Conservation (phyloP, 2,113 vertebrate species). For the Aepyceros melampus region DNA sequence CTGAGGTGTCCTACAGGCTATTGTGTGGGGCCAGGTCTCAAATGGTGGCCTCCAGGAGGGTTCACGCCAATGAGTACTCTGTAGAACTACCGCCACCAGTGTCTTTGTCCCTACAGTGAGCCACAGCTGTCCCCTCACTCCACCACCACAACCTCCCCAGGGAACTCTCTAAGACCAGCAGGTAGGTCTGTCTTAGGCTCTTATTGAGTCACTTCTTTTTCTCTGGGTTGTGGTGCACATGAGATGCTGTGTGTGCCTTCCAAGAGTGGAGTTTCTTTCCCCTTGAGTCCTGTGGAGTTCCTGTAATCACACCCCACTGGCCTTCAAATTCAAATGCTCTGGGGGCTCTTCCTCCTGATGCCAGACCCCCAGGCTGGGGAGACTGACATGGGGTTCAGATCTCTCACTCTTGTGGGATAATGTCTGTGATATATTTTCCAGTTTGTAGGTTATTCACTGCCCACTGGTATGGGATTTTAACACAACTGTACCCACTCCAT, state of each 20-base stretch:
- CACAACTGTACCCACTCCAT: not conserved
- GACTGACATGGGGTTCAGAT: not conserved
- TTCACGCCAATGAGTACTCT: not conserved
- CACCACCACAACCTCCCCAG: not conserved
- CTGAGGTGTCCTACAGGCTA: not conserved
- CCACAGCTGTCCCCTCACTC: not conserved
- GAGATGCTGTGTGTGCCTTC: not conserved
- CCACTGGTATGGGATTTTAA: not conserved
- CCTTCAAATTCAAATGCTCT: not conserved
- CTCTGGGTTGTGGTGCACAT: not conserved
- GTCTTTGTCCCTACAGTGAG: not conserved
- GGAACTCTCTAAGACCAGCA: not conserved
- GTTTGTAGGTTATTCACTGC: not conserved
- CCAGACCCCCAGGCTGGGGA: not conserved
- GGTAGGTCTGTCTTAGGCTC: not conserved
- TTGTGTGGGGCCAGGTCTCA: not conserved
- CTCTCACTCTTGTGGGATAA: not conserved
- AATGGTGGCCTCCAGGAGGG: not conserved
- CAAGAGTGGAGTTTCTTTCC: not conserved
- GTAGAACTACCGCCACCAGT: not conserved
- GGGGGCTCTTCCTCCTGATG: not conserved
- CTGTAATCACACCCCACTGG: not conserved
- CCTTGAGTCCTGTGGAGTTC: not conserved
- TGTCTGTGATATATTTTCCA: not conserved
- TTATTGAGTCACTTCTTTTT: not conserved